These are phyloP conservation scores for Willowsia nigromaculata DNA, from an alignment of 2,888 invertebrate species.

Conservation along the genomic window DNA sequence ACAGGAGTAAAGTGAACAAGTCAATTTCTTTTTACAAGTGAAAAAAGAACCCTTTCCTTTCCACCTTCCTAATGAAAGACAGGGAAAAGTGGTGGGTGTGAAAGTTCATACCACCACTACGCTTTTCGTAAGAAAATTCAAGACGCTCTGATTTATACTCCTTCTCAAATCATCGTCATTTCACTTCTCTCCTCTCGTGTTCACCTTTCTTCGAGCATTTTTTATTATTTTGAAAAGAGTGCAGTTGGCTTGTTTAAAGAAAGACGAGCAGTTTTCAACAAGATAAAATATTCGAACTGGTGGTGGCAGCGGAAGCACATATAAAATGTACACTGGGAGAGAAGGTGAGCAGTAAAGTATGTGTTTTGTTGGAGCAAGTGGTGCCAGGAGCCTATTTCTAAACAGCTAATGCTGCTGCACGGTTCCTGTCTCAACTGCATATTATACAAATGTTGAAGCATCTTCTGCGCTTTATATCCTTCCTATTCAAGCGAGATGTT, in stretches of 20 bases:
- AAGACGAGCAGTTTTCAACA: conserved; percentile 52
- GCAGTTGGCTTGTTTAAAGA: conserved; percentile 60
- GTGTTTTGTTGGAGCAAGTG: conserved; percentile 53
- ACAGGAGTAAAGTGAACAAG: background rate
- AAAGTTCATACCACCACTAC: conserved; percentile 37
- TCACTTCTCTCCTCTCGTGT: background rate
- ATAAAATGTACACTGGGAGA: no score
- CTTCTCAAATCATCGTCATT: background rate
- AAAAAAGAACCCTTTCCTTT: background rate
- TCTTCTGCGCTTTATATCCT: background rate
- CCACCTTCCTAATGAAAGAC: conserved; percentile 10
- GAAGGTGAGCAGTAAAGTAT: conserved; percentile 45
- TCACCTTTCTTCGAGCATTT: background rate
- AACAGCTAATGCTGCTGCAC: conserved; percentile 21
- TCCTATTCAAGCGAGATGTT: background rate
- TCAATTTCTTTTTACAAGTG: background rate
- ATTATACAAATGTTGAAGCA: background rate
- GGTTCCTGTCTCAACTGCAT: background rate
- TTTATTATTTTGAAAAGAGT: conserved; percentile 2
- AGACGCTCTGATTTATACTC: conserved; percentile 9
- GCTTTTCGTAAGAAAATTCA: background rate
- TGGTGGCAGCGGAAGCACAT: background rate
- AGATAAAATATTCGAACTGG: conserved; percentile 35
- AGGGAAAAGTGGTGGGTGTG: conserved; percentile 44
- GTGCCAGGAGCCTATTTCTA: conserved; percentile 54